phyloP scores from a whole-genome alignment of 1,140 invertebrate species.

The Bombus consobrinus region DNA sequence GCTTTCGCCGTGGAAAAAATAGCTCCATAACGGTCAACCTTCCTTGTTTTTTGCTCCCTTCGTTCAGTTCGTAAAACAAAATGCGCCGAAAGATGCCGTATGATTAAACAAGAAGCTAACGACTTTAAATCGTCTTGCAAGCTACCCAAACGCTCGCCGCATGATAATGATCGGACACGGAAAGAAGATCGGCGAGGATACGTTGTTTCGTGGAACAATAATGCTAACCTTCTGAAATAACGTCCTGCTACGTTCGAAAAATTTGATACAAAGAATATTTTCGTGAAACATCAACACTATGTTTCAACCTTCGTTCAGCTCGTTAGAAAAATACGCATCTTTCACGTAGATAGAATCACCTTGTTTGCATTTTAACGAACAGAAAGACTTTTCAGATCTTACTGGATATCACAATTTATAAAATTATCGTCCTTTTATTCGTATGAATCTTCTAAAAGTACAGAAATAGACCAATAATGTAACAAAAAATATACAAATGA shows the following conservation, averaged over 20 bases:
- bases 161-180: not conserved
- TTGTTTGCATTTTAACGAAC: too few relatives aligned
- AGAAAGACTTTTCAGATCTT: too few relatives aligned
- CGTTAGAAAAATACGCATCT: not conserved
- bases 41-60: not conserved
- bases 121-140: not conserved
- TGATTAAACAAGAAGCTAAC: conserved; percentile 38
- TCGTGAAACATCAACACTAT: too few relatives aligned
- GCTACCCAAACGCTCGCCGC: not conserved
- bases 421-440: too few relatives aligned
- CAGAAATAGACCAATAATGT: not conserved
- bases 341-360: too few relatives aligned
- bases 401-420: too few relatives aligned
- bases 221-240: not conserved
- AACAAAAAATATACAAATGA: not conserved
- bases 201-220: not conserved
- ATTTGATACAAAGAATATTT: too few relatives aligned
- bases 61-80: conserved; percentile 9
- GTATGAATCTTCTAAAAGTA: not conserved
- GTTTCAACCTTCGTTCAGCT: not conserved
- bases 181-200: not conserved
- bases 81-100: conserved; percentile 20
- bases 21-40: not conserved
- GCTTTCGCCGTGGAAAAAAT: not conserved
- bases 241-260: not conserved